Percentiles rank a stretch among this genome's conserved stretches.
phyloP scores from a whole-genome alignment of 2,113 vertebrate genomes.

The Carettochelys insculpta region DNA sequence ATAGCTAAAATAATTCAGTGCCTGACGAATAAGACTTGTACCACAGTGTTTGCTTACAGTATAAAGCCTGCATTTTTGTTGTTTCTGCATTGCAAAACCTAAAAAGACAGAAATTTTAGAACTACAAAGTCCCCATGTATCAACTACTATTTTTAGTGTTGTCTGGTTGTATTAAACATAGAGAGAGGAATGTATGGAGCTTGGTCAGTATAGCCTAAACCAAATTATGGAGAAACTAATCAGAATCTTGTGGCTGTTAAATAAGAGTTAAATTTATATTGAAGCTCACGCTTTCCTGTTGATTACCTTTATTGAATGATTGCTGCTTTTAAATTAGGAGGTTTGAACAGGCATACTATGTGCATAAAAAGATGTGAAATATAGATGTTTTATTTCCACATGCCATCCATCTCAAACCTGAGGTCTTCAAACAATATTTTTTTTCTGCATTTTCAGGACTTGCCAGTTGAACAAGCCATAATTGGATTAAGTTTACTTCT shows the following conservation, averaged over 20 bases:
- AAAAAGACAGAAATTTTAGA: not conserved
- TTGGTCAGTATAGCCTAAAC: not conserved
- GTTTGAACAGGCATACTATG: not conserved
- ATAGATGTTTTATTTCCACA: not conserved
- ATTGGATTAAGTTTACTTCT: slow-evolving; percentile 86
- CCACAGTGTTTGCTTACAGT: not conserved
- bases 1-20: not conserved
- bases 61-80: not conserved
- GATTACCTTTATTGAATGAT: not conserved
- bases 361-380: not conserved
- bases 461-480: slow-evolving; percentile 82
- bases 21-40: not conserved
- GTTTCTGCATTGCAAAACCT: not conserved
- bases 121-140: not conserved
- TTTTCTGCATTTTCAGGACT: slow-evolving; percentile 70
- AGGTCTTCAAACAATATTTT: not conserved
- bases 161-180: not conserved
- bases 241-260: not conserved
- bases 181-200: not conserved
- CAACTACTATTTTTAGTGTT: not conserved
- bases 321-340: not conserved
- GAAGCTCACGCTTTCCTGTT: not conserved
- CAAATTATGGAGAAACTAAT: not conserved
- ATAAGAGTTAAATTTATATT: not conserved
- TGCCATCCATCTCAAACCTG: not conserved